Conservation (phyloP, 1,140 invertebrate species). For the Drosophila parabipectinata region DNA sequence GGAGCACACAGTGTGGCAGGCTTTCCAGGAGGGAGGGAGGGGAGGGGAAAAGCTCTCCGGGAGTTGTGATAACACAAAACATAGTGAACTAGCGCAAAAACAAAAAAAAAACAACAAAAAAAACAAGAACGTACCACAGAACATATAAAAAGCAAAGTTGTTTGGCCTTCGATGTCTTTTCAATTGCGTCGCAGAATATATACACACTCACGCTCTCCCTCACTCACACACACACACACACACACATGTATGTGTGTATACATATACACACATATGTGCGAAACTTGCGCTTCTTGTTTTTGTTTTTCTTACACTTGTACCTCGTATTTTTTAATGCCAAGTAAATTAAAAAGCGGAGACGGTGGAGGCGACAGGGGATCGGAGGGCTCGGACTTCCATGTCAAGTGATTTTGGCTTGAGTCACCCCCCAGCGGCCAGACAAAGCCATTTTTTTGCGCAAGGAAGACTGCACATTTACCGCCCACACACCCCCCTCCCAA, state of each 20-base stretch:
- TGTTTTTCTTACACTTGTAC: slow-evolving; percentile 45
- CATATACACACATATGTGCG: slow-evolving; percentile 24
- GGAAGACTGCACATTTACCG: slow-evolving; percentile 2
- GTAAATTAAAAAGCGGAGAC: not conserved
- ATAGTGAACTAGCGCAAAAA: slow-evolving; percentile 51
- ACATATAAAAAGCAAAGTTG: slow-evolving; percentile 71
- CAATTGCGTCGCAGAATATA: slow-evolving; percentile 80
- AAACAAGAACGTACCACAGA: slow-evolving; percentile 24
- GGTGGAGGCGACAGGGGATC: not conserved
- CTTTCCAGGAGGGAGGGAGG: slow-evolving; percentile 9
- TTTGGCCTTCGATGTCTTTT: slow-evolving; percentile 82
- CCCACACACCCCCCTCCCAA: slow-evolving; percentile 11
- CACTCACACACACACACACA: slow-evolving; percentile 20
- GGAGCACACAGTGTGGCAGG: not conserved
- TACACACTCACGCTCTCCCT: slow-evolving; percentile 13
- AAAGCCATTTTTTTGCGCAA: slow-evolving; percentile 24
- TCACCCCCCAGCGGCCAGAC: slow-evolving; percentile 14
- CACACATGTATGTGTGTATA: slow-evolving; percentile 32
- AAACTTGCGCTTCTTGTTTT: slow-evolving; percentile 56
- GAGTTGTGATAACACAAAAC: slow-evolving; percentile 72
- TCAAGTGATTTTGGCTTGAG: slow-evolving; percentile 31
- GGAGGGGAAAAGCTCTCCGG: slow-evolving; percentile 24
- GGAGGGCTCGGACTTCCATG: slow-evolving; percentile 5
- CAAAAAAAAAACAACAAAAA: slow-evolving; percentile 10
- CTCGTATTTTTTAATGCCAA: slow-evolving; percentile 37